Evolutionary conservation across 2,797 vertebrate genomes (phyloP).

Genomic region (Eospalax fontanierii): DNA sequence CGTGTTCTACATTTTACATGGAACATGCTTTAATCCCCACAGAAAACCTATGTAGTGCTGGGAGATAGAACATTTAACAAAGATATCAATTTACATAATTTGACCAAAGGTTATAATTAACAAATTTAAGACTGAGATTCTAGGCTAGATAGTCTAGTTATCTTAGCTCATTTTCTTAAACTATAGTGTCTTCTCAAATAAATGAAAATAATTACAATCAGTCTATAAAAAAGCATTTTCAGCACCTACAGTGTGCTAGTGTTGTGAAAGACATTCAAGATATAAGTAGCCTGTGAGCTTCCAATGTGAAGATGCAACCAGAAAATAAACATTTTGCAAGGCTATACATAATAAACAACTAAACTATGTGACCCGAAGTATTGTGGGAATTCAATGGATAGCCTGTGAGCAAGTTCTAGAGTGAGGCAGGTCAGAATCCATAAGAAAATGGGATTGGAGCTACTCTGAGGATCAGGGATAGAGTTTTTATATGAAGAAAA

Average conservation of each 20-base stretch:
- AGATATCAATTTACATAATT: constrained; percentile 38
- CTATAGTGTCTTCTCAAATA: background rate
- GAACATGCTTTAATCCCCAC: background rate
- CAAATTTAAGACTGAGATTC: constrained; percentile 32
- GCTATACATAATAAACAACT: background rate
- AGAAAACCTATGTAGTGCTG: background rate
- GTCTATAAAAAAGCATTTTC: background rate
- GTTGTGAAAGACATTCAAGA: background rate
- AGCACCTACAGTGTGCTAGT: background rate
- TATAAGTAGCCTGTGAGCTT: background rate
- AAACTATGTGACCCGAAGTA: constrained; percentile 12
- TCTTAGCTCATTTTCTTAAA: constrained; percentile 48
- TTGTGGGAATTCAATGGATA: constrained; percentile 30
- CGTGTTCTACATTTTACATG: constrained; percentile 5
- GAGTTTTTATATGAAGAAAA: background rate
- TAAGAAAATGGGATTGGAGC: background rate
- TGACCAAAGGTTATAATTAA: constrained; percentile 4
- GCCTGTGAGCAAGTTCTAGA: background rate
- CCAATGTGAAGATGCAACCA: background rate
- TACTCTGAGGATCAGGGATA: background rate
- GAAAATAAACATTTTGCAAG: constrained; percentile 11
- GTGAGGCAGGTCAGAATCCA: background rate
- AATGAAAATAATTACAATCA: constrained; percentile 3
- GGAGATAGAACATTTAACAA: background rate
- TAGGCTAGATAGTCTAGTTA: background rate